Base-by-base conservation (phyloP, 2,888 invertebrate species). In the Dendrolimus houi region DNA sequence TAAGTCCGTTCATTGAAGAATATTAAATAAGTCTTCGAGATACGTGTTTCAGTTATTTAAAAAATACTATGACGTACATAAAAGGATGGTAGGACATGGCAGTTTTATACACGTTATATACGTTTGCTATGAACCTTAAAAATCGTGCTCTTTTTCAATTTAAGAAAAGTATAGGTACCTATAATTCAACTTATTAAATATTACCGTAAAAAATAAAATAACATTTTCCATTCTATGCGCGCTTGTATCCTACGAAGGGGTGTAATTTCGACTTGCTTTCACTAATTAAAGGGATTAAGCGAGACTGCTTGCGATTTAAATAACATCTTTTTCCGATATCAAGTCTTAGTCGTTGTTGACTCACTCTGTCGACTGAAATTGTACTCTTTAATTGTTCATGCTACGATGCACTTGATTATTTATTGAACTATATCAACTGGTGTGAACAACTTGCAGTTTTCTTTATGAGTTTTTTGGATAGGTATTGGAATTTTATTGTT, bases 211-310 rank as follows among this genome's bases (percentile, higher is more conserved):
- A 29, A 2, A 29, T 29, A 29, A 29, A 2, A 6, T 29, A 29
- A 29, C 47, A 47, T 10, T 47, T 47, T 9, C 47, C 9, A 47
- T 12, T 47, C 47, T 47, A 47, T 12, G 47, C 47, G 12, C 47
- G 47, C 8, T 47, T 12, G 47, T 10, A 47, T 47, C 47, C 41
- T 62, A 60, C 62, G 63, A 62, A 58, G 57, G 64, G 68, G 69
- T 74, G 71, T 72, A 72, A 72, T 79, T 75, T 71, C 65, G 66
- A 74, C 73, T 77, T 68, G 70, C 71, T 67, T 66, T 68, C 70
- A 77, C 79, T 82, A 83, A 84, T 85, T 84, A 84, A 82, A 76
- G 73, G 79, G 79, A 83, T 82, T 76, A 80, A 72, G 69, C 66
- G 64, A 70, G 64, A 71, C 65, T 68, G 72, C 70, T 70, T 68